phyloP scores from a whole-genome alignment of 1,140 invertebrate genomes.

The Zaprionus tsacasi region DNA sequence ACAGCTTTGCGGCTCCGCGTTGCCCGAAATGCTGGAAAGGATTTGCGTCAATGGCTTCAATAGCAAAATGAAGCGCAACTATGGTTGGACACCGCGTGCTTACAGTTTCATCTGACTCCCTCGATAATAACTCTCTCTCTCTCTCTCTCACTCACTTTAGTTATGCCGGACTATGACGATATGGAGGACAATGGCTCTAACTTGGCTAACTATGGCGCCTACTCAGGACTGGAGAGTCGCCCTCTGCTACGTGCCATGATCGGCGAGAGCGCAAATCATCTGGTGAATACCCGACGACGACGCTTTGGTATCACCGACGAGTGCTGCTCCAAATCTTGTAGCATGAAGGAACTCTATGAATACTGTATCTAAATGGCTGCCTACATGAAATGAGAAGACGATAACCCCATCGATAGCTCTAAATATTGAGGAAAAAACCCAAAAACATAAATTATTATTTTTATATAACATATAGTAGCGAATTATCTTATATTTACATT shows the following conservation, averaged over 20 bases:
- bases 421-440: background rate
- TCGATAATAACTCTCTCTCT: background rate
- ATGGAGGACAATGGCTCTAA: background rate
- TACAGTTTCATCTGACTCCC: background rate
- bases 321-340: slow-evolving; percentile 16
- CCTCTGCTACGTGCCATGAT: slow-evolving; percentile 13
- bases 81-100: background rate
- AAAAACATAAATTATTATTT: slow-evolving; percentile 3
- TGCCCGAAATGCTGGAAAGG: slow-evolving; percentile 40
- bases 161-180: slow-evolving; percentile 10
- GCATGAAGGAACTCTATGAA: background rate
- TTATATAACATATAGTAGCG: background rate
- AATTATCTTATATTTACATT: background rate
- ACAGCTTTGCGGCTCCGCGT: slow-evolving; percentile 45
- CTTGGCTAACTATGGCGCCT: slow-evolving; percentile 13
- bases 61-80: slow-evolving; percentile 43
- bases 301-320: slow-evolving; percentile 23
- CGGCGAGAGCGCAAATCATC: slow-evolving; percentile 23
- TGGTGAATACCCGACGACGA: slow-evolving; percentile 21
- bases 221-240: background rate
- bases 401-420: slow-evolving; percentile 2
- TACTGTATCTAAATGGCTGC: slow-evolving; percentile 13
- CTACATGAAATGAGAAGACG: background rate
- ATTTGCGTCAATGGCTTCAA: slow-evolving; percentile 55
- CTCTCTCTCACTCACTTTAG: background rate